Conservation (phyloP, 2,888 invertebrate genomes). For the Sicus ferrugineus region DNA sequence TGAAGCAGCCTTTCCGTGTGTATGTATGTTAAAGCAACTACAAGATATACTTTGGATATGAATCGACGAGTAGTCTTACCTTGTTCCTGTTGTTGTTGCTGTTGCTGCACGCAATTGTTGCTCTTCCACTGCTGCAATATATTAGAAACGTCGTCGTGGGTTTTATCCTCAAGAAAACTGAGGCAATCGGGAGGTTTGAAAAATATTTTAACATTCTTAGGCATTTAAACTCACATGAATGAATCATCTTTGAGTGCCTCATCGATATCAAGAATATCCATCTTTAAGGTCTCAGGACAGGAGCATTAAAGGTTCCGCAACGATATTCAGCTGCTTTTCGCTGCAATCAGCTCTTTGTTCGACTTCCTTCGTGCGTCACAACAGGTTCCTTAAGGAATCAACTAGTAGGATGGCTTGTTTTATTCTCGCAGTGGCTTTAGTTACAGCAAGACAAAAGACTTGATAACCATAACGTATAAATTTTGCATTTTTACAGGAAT, state of each 20-base stretch:
- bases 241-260: slow-evolving; percentile 64
- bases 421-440: background rate
- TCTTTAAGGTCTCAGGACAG: slow-evolving; percentile 35
- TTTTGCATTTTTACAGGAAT: slow-evolving; percentile 1
- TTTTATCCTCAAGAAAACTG: slow-evolving; percentile 63
- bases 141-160: slow-evolving; percentile 63
- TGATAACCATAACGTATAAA: slow-evolving; percentile 8
- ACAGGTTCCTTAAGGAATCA: too few species aligned
- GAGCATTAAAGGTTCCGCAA: background rate
- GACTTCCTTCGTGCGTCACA: background rate
- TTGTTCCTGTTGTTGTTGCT: slow-evolving; percentile 50
- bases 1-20: too few species aligned
- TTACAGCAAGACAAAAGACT: slow-evolving; percentile 10
- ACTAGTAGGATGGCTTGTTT: too few species aligned
- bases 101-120: slow-evolving; percentile 50
- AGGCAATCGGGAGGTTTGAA: slow-evolving; percentile 17
- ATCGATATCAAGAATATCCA: slow-evolving; percentile 64
- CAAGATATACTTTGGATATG: too few species aligned
- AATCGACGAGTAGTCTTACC: too few species aligned
- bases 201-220: too few species aligned
- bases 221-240: slow-evolving; percentile 59
- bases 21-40: too few species aligned
- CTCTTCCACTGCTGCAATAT: slow-evolving; percentile 64
- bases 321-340: slow-evolving; percentile 1
- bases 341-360: background rate